Evolutionary conservation across 2,888 invertebrate genomes (phyloP), one percentile per base, ranked within the genome.

Genomic region (Hirudinaria manillensis): DNA sequence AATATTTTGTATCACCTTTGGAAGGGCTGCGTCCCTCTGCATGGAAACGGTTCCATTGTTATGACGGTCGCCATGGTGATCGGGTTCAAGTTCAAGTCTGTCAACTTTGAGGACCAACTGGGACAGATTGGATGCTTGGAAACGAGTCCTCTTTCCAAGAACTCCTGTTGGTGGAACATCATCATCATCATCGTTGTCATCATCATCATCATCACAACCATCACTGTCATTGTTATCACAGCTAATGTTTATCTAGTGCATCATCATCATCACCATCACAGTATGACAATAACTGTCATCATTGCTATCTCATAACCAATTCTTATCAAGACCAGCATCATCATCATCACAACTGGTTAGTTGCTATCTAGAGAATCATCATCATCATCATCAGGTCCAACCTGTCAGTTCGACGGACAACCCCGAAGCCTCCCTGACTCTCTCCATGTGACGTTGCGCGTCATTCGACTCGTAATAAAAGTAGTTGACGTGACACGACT

Each of bases 81-180:
- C 75, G n/a, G 2, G 10, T 0, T 45, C 66, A 51, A 32, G 29
- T 6, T 29, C 24, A 21, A 29, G 16, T 65, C 75, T 78, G 29
- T 66, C 53, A 36, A 93, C 89, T 80, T 90, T 89, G 0, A 95
- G 84, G 56, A 91, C 89, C 24, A 98, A 87, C 83, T 97, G 98
- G 0, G 98, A 90, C 70, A 93, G 85, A 51, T 91, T 89, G 66
- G 90, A 90, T 80, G 90, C 89, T 84, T 99, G 98, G 83, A 90
- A 94, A 81, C 91, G 91, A 13, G 98, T 98, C 78, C 97, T 89
- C 83, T 92, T 92, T 0, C 97, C 97, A 79, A 97, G 86, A 53
- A 91, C 89, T 80, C 94, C 87, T 82, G 80, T 61, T 1, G 32
- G 45, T 53, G 24, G 51, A 2, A n/a, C 29, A 1, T 24, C 32